Conservation (phyloP, 2,113 vertebrate species). For the Stigmatopora nigra region DNA sequence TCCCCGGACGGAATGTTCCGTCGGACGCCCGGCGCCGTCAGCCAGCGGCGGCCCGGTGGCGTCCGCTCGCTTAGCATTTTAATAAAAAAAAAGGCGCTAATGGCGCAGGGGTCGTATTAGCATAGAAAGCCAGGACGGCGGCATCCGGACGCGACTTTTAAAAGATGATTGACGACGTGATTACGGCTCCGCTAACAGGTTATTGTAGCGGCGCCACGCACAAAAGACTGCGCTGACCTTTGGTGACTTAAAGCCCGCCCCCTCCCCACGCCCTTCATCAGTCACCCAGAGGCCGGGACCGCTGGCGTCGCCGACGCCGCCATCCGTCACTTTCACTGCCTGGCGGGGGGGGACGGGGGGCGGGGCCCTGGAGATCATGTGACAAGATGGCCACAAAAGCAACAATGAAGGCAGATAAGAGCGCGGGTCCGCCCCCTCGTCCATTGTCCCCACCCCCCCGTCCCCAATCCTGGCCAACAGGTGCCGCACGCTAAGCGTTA, state of each 20-base stretch:
- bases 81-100: constrained; percentile 81
- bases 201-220: constrained; percentile 69
- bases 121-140: constrained; percentile 91
- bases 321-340: constrained; percentile 39
- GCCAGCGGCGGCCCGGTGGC: constrained; percentile 35
- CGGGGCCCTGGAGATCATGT: background rate
- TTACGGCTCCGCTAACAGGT: constrained; percentile 79
- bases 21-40: no score
- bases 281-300: constrained; percentile 38
- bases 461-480: background rate
- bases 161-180: constrained; percentile 92
- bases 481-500: constrained; percentile 2
- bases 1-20: no score
- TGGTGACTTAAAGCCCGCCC: constrained; percentile 57
- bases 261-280: constrained; percentile 14
- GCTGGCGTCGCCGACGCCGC: constrained; percentile 20
- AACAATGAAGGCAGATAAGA: constrained; percentile 2
- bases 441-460: background rate
- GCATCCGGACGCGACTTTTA: constrained; percentile 87
- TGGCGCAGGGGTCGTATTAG: constrained; percentile 81
- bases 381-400: background rate
- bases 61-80: constrained; percentile 93
- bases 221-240: constrained; percentile 61
- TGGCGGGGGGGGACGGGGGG: background rate
- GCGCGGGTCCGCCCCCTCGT: background rate